These are phyloP conservation scores for Stichopus chloronotus DNA, from an alignment of 35 echinoderm and acorn worm species.

Conservation along the genomic window DNA sequence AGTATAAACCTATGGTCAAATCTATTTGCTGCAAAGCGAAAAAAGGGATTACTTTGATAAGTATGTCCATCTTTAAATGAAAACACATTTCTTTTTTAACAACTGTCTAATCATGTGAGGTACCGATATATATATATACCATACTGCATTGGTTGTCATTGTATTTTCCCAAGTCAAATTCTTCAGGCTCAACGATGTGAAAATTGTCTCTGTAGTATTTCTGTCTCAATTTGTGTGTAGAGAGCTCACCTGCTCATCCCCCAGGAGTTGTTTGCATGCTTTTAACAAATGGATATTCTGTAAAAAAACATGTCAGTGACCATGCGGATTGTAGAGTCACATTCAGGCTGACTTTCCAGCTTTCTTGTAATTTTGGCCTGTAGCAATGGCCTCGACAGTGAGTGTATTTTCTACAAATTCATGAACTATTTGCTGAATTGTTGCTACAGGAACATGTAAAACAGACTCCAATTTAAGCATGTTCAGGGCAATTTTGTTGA, in stretches of 20 bases:
- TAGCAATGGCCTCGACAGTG: constrained; percentile 4
- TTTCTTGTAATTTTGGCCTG: constrained; percentile 29
- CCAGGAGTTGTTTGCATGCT: no score
- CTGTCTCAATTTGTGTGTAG: no score
- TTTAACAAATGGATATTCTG: no score
- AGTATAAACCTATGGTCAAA: constrained; percentile 15
- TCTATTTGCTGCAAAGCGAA: background rate
- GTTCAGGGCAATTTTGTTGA: background rate
- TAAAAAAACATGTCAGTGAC: background rate
- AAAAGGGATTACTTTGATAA: constrained; percentile 36
- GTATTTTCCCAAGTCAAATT: no score
- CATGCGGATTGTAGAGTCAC: background rate
- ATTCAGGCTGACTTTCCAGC: background rate
- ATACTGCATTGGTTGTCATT: no score
- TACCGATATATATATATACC: constrained; percentile 13
- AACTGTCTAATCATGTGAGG: background rate
- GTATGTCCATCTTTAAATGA: constrained; percentile 7
- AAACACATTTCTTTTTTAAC: constrained; percentile 11
- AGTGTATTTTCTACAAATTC: constrained; percentile 18
- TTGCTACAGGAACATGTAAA: constrained; percentile 26
- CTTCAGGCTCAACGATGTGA: no score
- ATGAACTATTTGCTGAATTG: constrained; percentile 30
- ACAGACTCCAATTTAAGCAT: constrained; percentile 38
- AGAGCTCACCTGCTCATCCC: no score
- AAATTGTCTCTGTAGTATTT: no score